Evolutionary conservation across 2,888 invertebrate genomes (phyloP).

Genomic region (Orthonevra nobilis): DNA sequence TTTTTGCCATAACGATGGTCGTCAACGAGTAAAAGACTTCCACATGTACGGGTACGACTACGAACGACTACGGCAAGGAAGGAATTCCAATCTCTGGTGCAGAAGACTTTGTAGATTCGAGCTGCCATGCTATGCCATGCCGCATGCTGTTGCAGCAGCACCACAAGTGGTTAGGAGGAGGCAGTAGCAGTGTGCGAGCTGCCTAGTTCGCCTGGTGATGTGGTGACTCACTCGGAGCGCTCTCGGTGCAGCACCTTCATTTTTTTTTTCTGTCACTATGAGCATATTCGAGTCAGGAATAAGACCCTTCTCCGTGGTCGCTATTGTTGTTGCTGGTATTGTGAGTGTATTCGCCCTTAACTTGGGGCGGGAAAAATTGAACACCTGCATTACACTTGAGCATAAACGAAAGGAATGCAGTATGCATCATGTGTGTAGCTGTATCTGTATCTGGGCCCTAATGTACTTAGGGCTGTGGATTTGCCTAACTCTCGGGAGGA

Average conservation of each 20-base stretch:
- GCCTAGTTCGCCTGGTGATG: background rate
- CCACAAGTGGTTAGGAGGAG: constrained; percentile 60
- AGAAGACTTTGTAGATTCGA: constrained; percentile 50
- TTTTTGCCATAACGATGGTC: constrained; percentile 48
- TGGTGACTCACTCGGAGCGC: constrained; percentile 58
- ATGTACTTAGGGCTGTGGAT: constrained; percentile 48
- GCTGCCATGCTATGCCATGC: constrained; percentile 3
- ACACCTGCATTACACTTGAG: constrained; percentile 69
- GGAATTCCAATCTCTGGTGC: constrained; percentile 62
- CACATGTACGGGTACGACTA: too few species aligned
- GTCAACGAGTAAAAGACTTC: constrained; percentile 50
- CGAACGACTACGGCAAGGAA: too few species aligned
- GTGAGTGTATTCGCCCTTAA: constrained; percentile 57
- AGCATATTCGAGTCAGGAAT: constrained; percentile 59
- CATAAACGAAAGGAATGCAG: constrained; percentile 59
- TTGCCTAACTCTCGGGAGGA: constrained; percentile 18
- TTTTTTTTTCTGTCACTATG: constrained; percentile 33
- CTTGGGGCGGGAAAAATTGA: constrained; percentile 67
- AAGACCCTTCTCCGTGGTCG: constrained; percentile 47
- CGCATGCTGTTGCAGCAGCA: constrained; percentile 60
- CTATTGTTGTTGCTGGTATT: background rate
- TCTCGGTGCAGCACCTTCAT: constrained; percentile 36
- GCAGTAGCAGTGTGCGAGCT: background rate
- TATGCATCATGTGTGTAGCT: constrained; percentile 17
- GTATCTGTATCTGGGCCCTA: constrained; percentile 15